These are phyloP conservation scores for Rhynchotus rufescens DNA, from an alignment of 2,797 vertebrate genomes.

Conservation along the genomic window DNA sequence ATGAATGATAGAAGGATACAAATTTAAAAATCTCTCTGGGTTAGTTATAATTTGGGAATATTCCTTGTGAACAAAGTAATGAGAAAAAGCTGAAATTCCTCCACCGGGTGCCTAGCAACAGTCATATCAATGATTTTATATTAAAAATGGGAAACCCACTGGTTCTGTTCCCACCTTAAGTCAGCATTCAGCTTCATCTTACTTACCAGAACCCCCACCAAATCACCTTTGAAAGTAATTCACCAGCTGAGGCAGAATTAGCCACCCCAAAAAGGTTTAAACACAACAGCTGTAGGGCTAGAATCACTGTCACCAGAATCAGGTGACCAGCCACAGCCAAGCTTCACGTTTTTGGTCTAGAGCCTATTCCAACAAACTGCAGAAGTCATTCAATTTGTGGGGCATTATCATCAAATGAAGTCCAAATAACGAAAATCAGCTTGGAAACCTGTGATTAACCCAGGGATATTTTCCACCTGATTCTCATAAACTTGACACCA, in stretches of 20 bases:
- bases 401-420: not conserved
- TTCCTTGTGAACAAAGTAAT: not conserved
- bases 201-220: not conserved
- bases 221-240: not conserved
- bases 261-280: not conserved
- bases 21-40: not conserved
- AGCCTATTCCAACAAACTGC: not conserved
- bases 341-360: not conserved
- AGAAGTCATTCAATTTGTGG: not conserved
- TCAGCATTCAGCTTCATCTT: not conserved
- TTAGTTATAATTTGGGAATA: not conserved
- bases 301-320: not conserved
- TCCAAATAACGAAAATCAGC: slow-evolving; percentile 11
- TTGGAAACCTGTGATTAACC: slow-evolving; percentile 1
- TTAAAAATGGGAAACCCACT: not conserved
- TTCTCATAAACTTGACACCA: not conserved
- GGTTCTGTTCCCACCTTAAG: not conserved
- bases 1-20: not conserved
- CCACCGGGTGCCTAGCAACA: not conserved
- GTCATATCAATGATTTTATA: not conserved
- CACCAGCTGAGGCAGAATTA: not conserved
- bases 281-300: not conserved
- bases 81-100: not conserved
- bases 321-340: not conserved
- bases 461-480: not conserved